Evolutionary conservation across 2,113 vertebrate genomes (phyloP).

Genomic region (Xyrauchen texanus): DNA sequence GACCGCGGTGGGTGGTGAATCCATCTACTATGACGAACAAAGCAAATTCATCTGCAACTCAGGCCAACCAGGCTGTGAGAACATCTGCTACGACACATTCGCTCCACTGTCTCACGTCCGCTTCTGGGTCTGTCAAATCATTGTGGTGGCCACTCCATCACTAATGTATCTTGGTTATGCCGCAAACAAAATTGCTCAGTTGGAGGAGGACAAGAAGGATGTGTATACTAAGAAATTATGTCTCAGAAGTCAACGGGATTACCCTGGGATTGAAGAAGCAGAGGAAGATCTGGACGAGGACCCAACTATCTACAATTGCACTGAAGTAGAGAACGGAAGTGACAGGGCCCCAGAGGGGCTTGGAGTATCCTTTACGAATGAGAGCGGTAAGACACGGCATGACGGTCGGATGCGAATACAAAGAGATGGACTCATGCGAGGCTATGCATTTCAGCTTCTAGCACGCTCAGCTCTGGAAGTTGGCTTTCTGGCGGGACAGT

Average conservation of each 20-base stretch:
- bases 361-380: too few relatives aligned
- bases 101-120: conserved; percentile 94
- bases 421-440: conserved; percentile 70
- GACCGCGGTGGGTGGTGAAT: conserved; percentile 93
- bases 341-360: too few relatives aligned
- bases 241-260: too few relatives aligned
- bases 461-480: conserved; percentile 90
- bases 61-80: conserved; percentile 96
- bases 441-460: conserved; percentile 91
- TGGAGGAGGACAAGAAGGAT: conserved; percentile 73
- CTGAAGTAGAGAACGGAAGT: too few relatives aligned
- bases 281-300: too few relatives aligned
- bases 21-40: conserved; percentile 97
- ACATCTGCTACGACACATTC: conserved; percentile 96
- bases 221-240: too few relatives aligned
- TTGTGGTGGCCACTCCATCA: conserved; percentile 94
- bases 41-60: conserved; percentile 98
- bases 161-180: conserved; percentile 98
- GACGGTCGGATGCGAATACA: too few relatives aligned
- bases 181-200: conserved; percentile 90
- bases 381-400: too few relatives aligned
- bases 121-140: conserved; percentile 99
- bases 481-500: conserved; percentile 91
- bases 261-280: too few relatives aligned
- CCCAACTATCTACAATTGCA: too few relatives aligned